These are phyloP conservation scores for Lagocephalus sceleratus DNA, from an alignment of 2,797 vertebrate species.

Conservation along the genomic window DNA sequence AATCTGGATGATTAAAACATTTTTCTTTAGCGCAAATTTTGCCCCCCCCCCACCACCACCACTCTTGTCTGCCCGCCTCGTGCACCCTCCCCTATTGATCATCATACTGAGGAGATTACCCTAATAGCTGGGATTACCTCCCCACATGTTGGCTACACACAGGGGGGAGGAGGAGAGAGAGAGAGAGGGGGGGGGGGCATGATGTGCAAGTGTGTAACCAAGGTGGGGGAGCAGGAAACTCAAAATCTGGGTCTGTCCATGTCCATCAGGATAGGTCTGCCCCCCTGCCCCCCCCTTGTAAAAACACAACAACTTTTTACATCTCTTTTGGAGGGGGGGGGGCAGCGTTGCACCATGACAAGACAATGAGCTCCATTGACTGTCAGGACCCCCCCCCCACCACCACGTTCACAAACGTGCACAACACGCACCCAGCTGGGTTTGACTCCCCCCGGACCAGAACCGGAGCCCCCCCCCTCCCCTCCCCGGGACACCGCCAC, in stretches of 20 bases:
- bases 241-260: constrained; percentile 36
- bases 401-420: no score
- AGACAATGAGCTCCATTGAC: constrained; percentile 1
- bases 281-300: background rate
- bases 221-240: constrained; percentile 33
- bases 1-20: constrained; percentile 80
- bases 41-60: constrained; percentile 34
- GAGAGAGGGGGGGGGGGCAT: constrained; percentile 31
- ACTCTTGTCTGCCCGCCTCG: constrained; percentile 65
- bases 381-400: no score
- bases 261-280: constrained; percentile 14
- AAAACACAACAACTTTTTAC: constrained; percentile 18
- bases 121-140: constrained; percentile 82
- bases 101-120: constrained; percentile 82
- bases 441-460: no score
- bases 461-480: no score
- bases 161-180: constrained; percentile 24
- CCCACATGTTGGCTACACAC: constrained; percentile 82
- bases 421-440: no score
- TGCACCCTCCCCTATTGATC: constrained; percentile 77
- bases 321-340: constrained; percentile 1
- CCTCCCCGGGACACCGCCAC: no score
- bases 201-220: constrained; percentile 58
- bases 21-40: constrained; percentile 76
- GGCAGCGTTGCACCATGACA: no score